Conservation (phyloP, 2,888 invertebrate genomes). For the Ephialtes manifestator region DNA sequence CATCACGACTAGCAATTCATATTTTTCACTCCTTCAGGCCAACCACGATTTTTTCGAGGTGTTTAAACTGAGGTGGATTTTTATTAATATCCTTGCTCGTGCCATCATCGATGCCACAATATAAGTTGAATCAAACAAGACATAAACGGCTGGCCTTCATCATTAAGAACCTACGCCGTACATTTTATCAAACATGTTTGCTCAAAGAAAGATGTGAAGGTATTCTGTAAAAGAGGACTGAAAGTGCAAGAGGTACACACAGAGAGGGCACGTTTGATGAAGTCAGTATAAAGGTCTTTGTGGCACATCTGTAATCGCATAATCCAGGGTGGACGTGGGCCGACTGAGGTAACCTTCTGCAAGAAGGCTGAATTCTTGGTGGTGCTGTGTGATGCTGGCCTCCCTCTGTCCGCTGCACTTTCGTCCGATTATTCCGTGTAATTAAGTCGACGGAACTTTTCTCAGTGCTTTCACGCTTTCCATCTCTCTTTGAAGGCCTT, state of each 20-base stretch:
- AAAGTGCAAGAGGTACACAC: background rate
- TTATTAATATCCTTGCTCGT: background rate
- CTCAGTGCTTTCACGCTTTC: constrained; percentile 81
- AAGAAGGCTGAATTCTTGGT: constrained; percentile 39
- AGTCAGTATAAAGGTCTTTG: constrained; percentile 49
- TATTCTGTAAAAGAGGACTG: background rate
- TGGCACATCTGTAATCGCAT: constrained; percentile 33
- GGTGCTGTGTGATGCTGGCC: constrained; percentile 23
- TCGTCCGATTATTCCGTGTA: constrained; percentile 88
- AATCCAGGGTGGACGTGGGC: constrained; percentile 15
- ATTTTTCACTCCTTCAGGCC: too few species aligned
- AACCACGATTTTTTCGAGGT: background rate
- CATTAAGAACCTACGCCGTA: background rate
- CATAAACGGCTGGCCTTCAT: background rate
- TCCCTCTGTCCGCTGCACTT: constrained; percentile 74
- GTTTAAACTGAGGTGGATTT: too few species aligned
- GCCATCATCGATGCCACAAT: background rate
- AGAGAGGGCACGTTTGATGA: constrained; percentile 9
- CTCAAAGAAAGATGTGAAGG: background rate
- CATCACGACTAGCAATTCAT: too few species aligned
- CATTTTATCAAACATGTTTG: background rate
- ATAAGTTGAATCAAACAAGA: background rate
- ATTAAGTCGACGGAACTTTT: constrained; percentile 88
- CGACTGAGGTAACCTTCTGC: constrained; percentile 20
- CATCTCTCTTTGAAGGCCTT: constrained; percentile 23